Evolutionary conservation across 2,888 invertebrate genomes (phyloP), one percentile per base, ranked within the genome.

Genomic region (Cataglyphis altisquamis): DNA sequence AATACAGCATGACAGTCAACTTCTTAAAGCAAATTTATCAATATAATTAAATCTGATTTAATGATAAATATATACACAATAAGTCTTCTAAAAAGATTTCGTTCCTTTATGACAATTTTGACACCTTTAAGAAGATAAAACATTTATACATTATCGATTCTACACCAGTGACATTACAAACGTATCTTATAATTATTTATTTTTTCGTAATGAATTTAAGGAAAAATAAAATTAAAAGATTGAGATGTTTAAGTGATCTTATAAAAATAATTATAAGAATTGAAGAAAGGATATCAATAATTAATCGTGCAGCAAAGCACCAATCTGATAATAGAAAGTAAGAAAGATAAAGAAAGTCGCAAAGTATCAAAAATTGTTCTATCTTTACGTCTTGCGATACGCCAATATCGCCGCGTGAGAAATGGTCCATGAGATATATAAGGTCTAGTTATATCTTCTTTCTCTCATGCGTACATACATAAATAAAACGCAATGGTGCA

Each of bases 301-400:
- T n/a, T 8, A 12, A 39, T 60, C 57, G 25, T 75, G 70, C n/a
- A 70, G 29, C 39, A 67, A 66, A 67, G 48, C 62, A 66, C 62
- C n/a, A 36, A 74, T 75, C 52, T 52, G 57, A 78, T 18, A 85
- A 73, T 73, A 73, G 80, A 36, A 70, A 41, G 1, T 8, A 63
- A 62, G 32, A 75, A 67, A 45, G 66, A 72, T 66, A 60, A 74
- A 32, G 74, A 87, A 74, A 84, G 75, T 80, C 6, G 15, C n/a
- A 55, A 70, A 66, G 18, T 84, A 73, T 89, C 77, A 86, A 89
- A 90, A 84, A 82, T 78, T 77, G 15, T 60, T 5, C 5, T 5
- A 45, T 36, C 6, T 48, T 5, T 67, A 74, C 15, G 70, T 74
- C 64, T 83, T 67, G 73, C 73, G 66, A 83, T 83, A 82, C 18